These are phyloP conservation scores for Sphenopsis melanotis DNA, from an alignment of 2,797 vertebrate species.

Conservation along the genomic window DNA sequence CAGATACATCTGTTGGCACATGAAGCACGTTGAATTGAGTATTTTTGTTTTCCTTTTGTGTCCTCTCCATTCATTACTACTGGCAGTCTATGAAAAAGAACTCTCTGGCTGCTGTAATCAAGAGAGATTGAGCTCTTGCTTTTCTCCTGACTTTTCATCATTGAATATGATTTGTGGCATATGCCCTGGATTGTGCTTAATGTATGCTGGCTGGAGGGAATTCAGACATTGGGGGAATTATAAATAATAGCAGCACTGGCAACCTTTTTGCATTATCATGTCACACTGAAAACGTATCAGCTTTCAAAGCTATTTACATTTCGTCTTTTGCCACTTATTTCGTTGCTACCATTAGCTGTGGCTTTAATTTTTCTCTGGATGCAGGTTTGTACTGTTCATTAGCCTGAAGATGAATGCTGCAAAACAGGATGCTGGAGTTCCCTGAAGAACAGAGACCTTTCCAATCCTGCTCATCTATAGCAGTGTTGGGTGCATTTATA, in stretches of 20 bases:
- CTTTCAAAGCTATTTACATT: slow-evolving; percentile 19
- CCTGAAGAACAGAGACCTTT: background rate
- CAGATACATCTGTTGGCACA: background rate
- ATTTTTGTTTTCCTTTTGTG: slow-evolving; percentile 31
- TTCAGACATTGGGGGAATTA: background rate
- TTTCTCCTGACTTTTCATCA: slow-evolving; percentile 29
- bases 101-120: slow-evolving; percentile 35
- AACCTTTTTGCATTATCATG: background rate
- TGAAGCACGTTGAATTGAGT: background rate
- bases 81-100: slow-evolving; percentile 31
- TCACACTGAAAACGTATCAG: background rate
- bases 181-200: slow-evolving; percentile 16
- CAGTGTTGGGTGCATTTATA: background rate
- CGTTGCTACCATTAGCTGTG: background rate
- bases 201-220: slow-evolving; percentile 30
- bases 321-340: background rate
- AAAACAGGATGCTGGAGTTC: background rate
- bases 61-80: background rate
- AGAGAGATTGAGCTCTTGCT: slow-evolving; percentile 20
- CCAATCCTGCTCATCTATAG: background rate
- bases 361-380: background rate
- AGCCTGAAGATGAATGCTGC: background rate
- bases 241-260: background rate
- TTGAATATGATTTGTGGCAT: slow-evolving; percentile 46
- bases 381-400: background rate